These are phyloP conservation scores for Peromyscus californicus DNA, from an alignment of 2,113 vertebrate genomes.

Conservation along the genomic window DNA sequence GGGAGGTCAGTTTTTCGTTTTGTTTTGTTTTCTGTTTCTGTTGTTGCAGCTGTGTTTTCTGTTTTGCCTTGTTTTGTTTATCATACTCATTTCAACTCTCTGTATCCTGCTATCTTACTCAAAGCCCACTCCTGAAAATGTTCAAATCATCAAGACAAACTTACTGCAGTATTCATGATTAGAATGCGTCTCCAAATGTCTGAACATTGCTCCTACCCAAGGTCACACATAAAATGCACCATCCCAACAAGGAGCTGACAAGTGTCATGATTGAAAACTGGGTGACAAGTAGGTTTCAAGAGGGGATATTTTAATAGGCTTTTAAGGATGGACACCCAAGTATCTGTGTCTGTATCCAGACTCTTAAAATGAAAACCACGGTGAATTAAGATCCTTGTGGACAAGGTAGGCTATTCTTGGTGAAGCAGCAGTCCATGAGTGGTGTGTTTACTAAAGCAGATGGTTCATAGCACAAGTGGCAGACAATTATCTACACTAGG, in stretches of 20 bases:
- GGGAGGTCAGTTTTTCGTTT: neutral
- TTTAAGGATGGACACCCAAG: neutral
- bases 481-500: neutral
- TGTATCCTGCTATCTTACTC: neutral
- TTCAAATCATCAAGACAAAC: neutral
- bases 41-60: neutral
- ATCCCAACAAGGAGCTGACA: neutral
- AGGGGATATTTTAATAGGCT: neutral
- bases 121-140: neutral
- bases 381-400: neutral
- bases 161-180: neutral
- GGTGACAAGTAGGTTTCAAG: neutral
- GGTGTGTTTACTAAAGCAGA: neutral
- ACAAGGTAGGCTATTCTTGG: neutral
- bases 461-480: neutral
- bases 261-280: neutral
- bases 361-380: neutral
- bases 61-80: too few relatives aligned
- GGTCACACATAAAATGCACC: neutral
- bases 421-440: too few relatives aligned
- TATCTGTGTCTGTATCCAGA: too few relatives aligned
- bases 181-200: neutral
- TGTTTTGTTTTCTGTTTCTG: neutral
- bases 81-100: neutral
- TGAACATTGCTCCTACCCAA: neutral